A percentile compares a stretch with the other conserved stretches of the same genome.
Evolutionary conservation across 35 echinoderm and acorn worm genomes (phyloP).

Genomic region (Holothuria glaberrima): DNA sequence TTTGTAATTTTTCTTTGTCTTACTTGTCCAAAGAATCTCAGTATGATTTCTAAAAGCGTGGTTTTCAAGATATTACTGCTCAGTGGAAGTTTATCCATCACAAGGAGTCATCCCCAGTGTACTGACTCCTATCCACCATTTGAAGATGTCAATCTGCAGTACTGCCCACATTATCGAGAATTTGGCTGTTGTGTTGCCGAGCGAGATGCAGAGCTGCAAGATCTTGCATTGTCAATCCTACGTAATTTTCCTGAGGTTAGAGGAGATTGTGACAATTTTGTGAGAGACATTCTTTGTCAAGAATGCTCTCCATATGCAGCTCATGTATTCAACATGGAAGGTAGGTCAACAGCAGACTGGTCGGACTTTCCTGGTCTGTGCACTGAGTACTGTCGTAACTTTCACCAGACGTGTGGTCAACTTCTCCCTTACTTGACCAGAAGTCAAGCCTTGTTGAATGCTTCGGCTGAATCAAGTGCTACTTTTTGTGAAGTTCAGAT

Average conservation of each 20-base stretch:
- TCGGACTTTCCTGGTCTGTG: conserved; percentile 86
- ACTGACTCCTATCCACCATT: no score
- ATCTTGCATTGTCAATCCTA: conserved; percentile 23
- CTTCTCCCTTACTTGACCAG: conserved; percentile 66
- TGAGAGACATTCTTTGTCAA: no score
- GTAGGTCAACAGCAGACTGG: no score
- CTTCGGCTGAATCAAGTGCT: background rate
- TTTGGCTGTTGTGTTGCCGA: conserved; percentile 78
- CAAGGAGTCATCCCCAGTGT: conserved; percentile 82
- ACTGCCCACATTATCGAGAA: conserved; percentile 70
- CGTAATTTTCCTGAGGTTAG: background rate
- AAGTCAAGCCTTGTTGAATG: conserved; percentile 49
- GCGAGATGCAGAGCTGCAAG: conserved; percentile 50
- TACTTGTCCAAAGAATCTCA: no score
- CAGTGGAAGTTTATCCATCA: background rate
- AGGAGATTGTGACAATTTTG: conserved; percentile 54
- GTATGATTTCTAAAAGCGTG: background rate
- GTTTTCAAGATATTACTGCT: background rate
- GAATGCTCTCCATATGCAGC: no score
- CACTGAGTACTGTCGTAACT: conserved; percentile 70
- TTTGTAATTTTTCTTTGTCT: no score
- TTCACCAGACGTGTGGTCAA: conserved; percentile 67
- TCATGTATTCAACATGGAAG: no score
- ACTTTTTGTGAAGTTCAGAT: conserved; percentile 85
- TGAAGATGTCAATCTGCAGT: conserved; percentile 52